These are phyloP conservation scores for Rhaphigaster nebulosa DNA, from an alignment of 2,888 invertebrate genomes.

Conservation along the genomic window DNA sequence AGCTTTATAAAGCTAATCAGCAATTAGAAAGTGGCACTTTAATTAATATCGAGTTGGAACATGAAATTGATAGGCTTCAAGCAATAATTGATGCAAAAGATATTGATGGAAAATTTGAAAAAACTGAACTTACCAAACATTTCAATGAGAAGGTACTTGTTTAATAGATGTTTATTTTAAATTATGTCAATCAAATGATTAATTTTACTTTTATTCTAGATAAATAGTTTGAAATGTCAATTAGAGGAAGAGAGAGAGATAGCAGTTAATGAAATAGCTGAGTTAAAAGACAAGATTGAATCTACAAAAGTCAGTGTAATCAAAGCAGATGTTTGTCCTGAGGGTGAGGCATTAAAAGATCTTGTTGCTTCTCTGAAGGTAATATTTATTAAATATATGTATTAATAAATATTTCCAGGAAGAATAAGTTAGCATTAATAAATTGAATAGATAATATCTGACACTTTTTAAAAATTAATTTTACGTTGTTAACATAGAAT, in stretches of 20 bases:
- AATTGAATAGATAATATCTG: too few relatives aligned
- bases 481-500: too few relatives aligned
- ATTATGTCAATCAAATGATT: background rate
- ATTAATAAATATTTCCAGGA: too few relatives aligned
- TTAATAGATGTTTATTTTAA: background rate
- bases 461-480: too few relatives aligned
- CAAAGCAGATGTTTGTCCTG: background rate
- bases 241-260: slow-evolving; percentile 42
- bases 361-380: background rate
- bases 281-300: slow-evolving; percentile 2
- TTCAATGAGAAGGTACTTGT: slow-evolving; percentile 29
- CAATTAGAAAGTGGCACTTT: slow-evolving; percentile 2
- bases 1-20: slow-evolving; percentile 14
- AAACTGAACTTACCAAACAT: slow-evolving; percentile 26
- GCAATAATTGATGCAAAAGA: background rate
- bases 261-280: background rate
- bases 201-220: background rate
- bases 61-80: slow-evolving; percentile 11
- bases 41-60: slow-evolving; percentile 3
- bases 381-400: background rate
- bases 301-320: background rate
- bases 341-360: background rate
- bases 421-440: too few relatives aligned
- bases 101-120: background rate
- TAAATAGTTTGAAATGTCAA: background rate